Conservation (phyloP, 2,113 vertebrate species). For the Sula dactylatra region DNA sequence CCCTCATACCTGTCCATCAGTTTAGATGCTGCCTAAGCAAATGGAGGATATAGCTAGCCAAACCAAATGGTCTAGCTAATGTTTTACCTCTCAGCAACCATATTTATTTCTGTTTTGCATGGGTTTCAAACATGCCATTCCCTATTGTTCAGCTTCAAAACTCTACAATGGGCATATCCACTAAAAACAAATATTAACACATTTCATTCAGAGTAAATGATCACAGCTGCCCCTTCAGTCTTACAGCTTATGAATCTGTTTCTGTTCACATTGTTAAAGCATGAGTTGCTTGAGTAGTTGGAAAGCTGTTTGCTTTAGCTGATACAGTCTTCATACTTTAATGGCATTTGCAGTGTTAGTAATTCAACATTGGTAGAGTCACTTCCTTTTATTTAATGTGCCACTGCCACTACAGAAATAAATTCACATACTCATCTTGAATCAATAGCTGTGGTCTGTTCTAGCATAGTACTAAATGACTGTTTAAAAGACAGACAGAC, state of each 20-base stretch:
- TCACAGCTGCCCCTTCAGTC: background rate
- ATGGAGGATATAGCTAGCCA: background rate
- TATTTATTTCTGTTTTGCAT: background rate
- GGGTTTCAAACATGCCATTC: background rate
- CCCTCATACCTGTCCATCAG: background rate
- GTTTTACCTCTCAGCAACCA: background rate
- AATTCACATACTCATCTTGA: background rate
- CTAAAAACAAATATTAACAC: background rate
- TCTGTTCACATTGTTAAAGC: background rate
- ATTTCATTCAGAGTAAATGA: background rate
- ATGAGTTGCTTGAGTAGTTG: background rate
- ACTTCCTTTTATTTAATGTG: background rate
- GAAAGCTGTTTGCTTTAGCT: conserved; percentile 3
- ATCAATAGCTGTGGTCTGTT: background rate
- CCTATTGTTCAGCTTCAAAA: background rate
- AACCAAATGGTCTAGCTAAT: background rate
- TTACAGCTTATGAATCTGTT: background rate
- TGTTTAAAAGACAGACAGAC: background rate
- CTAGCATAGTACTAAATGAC: background rate
- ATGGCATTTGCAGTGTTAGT: background rate
- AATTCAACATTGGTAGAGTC: background rate
- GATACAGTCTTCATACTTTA: background rate
- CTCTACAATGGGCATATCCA: background rate
- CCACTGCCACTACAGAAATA: background rate
- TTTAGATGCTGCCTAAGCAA: background rate